Evolutionary conservation across 2,113 vertebrate genomes (phyloP).

Genomic region (Corvus cornix): DNA sequence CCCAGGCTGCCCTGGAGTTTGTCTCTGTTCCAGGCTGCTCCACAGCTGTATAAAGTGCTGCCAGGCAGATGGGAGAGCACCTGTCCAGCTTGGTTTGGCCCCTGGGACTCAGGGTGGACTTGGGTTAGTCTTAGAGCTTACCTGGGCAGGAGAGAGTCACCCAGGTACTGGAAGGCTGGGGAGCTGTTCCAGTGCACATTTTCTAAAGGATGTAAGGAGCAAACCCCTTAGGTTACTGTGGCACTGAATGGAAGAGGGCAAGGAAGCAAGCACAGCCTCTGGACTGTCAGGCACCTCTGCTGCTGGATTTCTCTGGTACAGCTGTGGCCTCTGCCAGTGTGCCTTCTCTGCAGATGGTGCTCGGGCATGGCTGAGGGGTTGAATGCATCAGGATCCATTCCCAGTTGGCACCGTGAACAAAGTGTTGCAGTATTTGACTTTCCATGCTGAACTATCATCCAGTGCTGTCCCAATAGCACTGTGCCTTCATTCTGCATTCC

Average conservation of each 20-base stretch:
- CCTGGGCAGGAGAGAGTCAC: not conserved
- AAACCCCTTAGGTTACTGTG: not conserved
- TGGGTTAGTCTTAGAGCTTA: not conserved
- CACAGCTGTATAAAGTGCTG: not conserved
- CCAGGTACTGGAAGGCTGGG: not conserved
- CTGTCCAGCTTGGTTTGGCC: not conserved
- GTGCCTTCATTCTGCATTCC: not conserved
- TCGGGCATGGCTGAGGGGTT: rapidly evolving
- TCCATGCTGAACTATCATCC: rapidly evolving
- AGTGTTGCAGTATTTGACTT: not conserved
- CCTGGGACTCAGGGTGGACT: not conserved
- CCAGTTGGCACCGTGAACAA: not conserved
- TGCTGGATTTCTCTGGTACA: not conserved
- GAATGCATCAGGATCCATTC: not conserved
- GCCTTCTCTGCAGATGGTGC: not conserved
- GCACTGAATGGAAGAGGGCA: not conserved
- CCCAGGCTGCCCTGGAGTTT: conserved; percentile 11
- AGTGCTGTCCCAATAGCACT: not conserved
- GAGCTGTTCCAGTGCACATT: not conserved
- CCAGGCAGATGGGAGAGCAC: not conserved
- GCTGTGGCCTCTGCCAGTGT: not conserved
- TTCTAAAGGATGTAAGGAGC: not conserved
- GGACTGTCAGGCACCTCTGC: not conserved
- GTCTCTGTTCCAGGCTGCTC: conserved; percentile 14
- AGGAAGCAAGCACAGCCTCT: not conserved